Percentiles rank a stretch among this genome's conserved stretches.
Evolutionary conservation across 1,140 invertebrate genomes (phyloP).

Genomic region (Drosophila sproati): DNA sequence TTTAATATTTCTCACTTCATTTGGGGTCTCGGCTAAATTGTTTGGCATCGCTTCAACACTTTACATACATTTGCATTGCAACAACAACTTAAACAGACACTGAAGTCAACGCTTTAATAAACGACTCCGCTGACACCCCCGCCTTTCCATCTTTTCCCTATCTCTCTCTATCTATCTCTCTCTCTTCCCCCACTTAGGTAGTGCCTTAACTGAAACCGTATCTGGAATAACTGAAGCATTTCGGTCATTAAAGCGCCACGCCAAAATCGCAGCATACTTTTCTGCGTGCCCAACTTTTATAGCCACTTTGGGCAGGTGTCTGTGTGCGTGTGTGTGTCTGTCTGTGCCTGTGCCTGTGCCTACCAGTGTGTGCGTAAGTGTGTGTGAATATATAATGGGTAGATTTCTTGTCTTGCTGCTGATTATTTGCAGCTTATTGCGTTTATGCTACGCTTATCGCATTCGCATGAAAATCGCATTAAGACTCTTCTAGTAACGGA

Average conservation of each 20-base stretch:
- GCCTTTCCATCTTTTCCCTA: background rate
- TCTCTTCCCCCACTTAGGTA: background rate
- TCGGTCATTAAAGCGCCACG: constrained; percentile 33
- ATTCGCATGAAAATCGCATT: constrained; percentile 76
- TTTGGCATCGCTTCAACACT: constrained; percentile 60
- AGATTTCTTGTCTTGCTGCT: constrained; percentile 66
- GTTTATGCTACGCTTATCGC: constrained; percentile 75
- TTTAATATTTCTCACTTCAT: constrained; percentile 79
- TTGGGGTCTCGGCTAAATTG: constrained; percentile 54
- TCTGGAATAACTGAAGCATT: constrained; percentile 12
- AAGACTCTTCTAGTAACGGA: constrained; percentile 40
- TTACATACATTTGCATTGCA: constrained; percentile 74
- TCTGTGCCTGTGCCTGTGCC: background rate
- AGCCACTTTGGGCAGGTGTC: constrained; percentile 42
- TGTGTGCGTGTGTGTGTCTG: constrained; percentile 1
- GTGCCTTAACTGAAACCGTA: background rate
- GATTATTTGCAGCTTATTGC: constrained; percentile 78
- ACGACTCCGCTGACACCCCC: constrained; percentile 1
- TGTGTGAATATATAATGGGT: constrained; percentile 20
- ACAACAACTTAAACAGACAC: constrained; percentile 5
- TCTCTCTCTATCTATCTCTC: no score
- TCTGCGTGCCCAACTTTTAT: constrained; percentile 40
- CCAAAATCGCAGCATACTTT: constrained; percentile 46
- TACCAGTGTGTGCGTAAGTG: background rate
- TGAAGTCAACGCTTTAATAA: constrained; percentile 37